A percentile compares a stretch with the other conserved stretches of the same genome.
Conservation (phyloP, 2,113 vertebrate species). For the Ptilonorhynchus violaceus region DNA sequence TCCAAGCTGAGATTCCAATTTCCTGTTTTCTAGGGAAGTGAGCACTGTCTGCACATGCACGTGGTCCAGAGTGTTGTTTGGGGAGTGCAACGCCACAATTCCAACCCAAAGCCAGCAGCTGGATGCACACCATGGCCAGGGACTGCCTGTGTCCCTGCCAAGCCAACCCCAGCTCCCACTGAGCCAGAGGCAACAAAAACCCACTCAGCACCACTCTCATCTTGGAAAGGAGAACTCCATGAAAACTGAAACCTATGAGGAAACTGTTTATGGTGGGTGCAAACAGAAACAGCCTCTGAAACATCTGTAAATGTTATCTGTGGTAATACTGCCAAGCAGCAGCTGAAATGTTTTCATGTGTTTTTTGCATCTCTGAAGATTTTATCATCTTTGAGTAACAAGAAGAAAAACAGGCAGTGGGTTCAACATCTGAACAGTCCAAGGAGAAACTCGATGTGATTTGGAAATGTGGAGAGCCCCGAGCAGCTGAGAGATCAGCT, state of each 20-base stretch:
- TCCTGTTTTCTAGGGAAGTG: not conserved
- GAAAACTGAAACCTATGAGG: not conserved
- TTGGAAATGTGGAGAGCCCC: not conserved
- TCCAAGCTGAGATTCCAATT: not conserved
- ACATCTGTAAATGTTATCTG: rapidly evolving
- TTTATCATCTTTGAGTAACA: not conserved
- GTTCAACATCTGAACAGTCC: not conserved
- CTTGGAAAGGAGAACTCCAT: not conserved
- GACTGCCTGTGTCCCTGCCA: not conserved
- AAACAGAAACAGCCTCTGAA: not conserved
- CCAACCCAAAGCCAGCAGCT: not conserved
- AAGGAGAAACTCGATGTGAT: not conserved
- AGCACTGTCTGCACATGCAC: not conserved
- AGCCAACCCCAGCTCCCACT: not conserved
- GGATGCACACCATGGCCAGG: not conserved
- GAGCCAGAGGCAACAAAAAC: not conserved
- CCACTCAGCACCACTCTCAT: not conserved
- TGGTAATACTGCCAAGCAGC: not conserved
- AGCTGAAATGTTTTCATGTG: not conserved
- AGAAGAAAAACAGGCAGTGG: not conserved
- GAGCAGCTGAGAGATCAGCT: not conserved
- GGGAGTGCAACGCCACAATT: rapidly evolving
- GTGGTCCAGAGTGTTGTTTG: not conserved
- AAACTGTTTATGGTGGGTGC: not conserved
- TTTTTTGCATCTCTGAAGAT: not conserved